These are phyloP conservation scores for Platyscapa corneri DNA, from an alignment of 1,140 invertebrate genomes.

Conservation along the genomic window DNA sequence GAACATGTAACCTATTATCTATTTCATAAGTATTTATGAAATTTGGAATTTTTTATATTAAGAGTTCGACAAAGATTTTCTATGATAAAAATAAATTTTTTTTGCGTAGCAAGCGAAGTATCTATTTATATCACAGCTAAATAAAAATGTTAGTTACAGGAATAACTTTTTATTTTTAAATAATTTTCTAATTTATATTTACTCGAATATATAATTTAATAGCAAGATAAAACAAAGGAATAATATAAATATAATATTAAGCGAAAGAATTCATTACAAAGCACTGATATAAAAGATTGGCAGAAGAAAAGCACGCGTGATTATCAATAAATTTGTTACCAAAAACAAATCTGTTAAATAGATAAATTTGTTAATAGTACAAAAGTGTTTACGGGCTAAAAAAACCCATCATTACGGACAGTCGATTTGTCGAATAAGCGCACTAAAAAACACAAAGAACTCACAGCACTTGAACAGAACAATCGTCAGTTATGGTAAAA, in stretches of 20 bases:
- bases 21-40: too few species aligned
- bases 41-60: neutral
- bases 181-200: constrained; percentile 1
- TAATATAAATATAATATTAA: neutral
- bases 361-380: too few species aligned
- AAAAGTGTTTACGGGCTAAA: too few species aligned
- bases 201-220: neutral
- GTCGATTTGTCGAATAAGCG: too few species aligned
- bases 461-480: too few species aligned
- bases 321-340: too few species aligned
- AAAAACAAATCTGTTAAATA: too few species aligned
- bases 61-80: neutral
- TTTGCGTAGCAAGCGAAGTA: neutral
- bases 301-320: neutral
- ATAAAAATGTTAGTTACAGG: constrained; percentile 1
- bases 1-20: neutral
- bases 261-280: too few species aligned
- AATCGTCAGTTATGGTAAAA: too few species aligned
- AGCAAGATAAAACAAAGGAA: neutral
- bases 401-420: too few species aligned
- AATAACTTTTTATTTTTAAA: constrained; percentile 6
- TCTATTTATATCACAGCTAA: neutral
- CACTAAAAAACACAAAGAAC: neutral
- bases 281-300: too few species aligned
- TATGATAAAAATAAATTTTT: neutral